Evolutionary conservation across 2,888 invertebrate genomes (phyloP).

Genomic region (Osmoderma eremita): DNA sequence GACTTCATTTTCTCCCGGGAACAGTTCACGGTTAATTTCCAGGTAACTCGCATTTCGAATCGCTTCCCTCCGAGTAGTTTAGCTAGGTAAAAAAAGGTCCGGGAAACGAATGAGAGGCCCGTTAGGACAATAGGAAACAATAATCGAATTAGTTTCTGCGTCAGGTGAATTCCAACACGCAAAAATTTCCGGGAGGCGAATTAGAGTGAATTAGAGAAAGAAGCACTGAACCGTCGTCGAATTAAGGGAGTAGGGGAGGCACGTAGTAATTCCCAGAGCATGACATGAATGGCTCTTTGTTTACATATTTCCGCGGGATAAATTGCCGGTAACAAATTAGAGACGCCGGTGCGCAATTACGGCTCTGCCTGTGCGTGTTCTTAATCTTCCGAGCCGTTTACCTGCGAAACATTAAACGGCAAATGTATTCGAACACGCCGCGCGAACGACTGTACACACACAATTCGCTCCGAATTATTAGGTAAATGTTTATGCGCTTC

Average conservation of each 20-base stretch:
- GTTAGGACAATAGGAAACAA: slow-evolving; percentile 43
- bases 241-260: slow-evolving; percentile 40
- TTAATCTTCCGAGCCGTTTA: slow-evolving; percentile 51
- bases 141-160: slow-evolving; percentile 49
- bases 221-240: not conserved
- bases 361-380: slow-evolving; percentile 48
- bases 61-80: slow-evolving; percentile 50
- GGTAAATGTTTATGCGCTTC: slow-evolving; percentile 28
- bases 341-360: slow-evolving; percentile 52
- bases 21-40: slow-evolving; percentile 60
- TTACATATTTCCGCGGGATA: slow-evolving; percentile 59
- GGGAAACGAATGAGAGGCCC: slow-evolving; percentile 10
- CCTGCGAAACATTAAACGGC: slow-evolving; percentile 52
- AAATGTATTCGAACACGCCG: slow-evolving; percentile 46
- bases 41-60: slow-evolving; percentile 60
- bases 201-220: too few relatives aligned
- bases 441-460: not conserved
- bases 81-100: not conserved
- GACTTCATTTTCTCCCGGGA: slow-evolving; percentile 51
- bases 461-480: slow-evolving; percentile 29
- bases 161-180: slow-evolving; percentile 41
- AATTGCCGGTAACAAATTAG: slow-evolving; percentile 60
- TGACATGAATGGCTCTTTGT: slow-evolving; percentile 55
- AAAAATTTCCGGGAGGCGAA: not conserved
- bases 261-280: slow-evolving; percentile 54